Evolutionary conservation across 2,113 vertebrate genomes (phyloP).

Genomic region (Hemicordylus capensis): DNA sequence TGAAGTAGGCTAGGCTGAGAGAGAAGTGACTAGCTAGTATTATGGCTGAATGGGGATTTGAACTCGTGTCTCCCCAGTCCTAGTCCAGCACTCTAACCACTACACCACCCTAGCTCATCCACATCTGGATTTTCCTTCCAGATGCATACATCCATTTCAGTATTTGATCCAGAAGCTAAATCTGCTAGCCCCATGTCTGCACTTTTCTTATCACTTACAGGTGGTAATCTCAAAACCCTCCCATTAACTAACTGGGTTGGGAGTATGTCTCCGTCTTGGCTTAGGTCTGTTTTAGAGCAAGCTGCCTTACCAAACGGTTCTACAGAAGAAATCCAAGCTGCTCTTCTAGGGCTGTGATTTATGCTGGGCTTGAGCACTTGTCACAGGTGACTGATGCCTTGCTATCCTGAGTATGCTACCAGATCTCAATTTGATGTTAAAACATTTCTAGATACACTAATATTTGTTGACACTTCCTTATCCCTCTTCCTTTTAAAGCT

Average conservation of each 20-base stretch:
- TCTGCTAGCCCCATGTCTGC: not conserved
- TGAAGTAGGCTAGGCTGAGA: too few species aligned
- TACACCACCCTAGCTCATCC: too few species aligned
- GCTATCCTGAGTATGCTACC: not conserved
- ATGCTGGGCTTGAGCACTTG: not conserved
- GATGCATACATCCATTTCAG: not conserved
- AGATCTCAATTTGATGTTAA: not conserved
- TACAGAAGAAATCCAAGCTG: not conserved
- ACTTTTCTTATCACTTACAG: not conserved
- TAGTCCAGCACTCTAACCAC: too few species aligned
- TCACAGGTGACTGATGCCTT: conserved; percentile 3
- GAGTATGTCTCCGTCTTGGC: not conserved
- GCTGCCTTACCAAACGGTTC: not conserved
- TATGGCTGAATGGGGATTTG: too few species aligned
- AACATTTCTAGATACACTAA: not conserved
- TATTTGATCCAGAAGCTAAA: not conserved
- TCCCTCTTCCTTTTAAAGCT: not conserved
- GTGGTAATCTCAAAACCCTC: not conserved
- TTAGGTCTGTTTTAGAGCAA: not conserved
- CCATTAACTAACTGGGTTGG: not conserved
- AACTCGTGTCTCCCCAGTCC: too few species aligned
- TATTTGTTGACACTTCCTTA: not conserved
- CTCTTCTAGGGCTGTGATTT: not conserved
- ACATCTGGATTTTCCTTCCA: not conserved
- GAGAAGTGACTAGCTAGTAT: too few species aligned